Evolutionary conservation across 2,888 invertebrate genomes (phyloP).

Genomic region (Tanypteryx hageni): DNA sequence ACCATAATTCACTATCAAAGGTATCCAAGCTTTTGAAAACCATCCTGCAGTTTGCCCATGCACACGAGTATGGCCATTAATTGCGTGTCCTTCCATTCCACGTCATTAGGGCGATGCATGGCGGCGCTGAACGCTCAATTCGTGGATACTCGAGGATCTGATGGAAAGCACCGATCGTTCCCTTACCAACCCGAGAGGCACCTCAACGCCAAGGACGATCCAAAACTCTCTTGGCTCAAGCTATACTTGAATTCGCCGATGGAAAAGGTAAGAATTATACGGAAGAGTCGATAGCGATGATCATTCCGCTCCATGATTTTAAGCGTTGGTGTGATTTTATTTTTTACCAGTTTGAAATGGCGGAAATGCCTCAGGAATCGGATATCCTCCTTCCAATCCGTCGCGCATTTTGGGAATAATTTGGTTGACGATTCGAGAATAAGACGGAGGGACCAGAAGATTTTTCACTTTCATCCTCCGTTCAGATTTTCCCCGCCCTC

Average conservation of each 20-base stretch:
- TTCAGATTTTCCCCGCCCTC: too few relatives aligned
- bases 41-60: too few relatives aligned
- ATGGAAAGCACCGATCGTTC: slow-evolving; percentile 44
- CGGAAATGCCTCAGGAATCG: background rate
- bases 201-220: background rate
- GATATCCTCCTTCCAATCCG: background rate
- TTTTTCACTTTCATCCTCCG: too few relatives aligned
- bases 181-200: slow-evolving; percentile 49
- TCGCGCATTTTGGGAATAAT: too few relatives aligned
- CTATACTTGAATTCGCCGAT: slow-evolving; percentile 1
- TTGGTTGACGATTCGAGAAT: too few relatives aligned
- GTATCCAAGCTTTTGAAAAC: too few relatives aligned
- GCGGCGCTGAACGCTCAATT: slow-evolving; percentile 39
- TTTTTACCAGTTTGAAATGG: background rate
- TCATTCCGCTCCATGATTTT: background rate
- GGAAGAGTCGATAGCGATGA: background rate
- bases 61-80: too few relatives aligned
- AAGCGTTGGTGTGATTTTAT: background rate
- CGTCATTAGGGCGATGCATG: slow-evolving; percentile 24
- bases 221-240: slow-evolving; percentile 27
- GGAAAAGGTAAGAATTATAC: background rate
- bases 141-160: background rate
- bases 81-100: too few relatives aligned
- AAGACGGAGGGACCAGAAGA: too few relatives aligned
- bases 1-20: too few relatives aligned